A percentile compares a stretch with the other conserved stretches of the same genome.
Conservation (phyloP, 1,140 invertebrate genomes). For the Atopsyche davidsoni region DNA sequence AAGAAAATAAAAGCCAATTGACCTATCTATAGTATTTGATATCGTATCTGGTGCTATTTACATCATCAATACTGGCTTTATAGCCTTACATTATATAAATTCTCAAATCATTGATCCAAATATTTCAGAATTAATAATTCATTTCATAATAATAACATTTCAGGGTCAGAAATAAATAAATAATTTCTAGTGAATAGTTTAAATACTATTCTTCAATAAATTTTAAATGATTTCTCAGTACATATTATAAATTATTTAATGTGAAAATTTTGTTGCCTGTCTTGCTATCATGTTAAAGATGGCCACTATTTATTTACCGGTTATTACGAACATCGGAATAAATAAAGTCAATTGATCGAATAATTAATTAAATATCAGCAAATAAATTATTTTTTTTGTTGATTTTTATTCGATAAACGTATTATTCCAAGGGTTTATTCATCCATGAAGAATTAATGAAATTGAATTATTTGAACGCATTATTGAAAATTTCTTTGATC, state of each 20-base stretch:
- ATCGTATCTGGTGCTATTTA: no score
- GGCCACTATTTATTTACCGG: no score
- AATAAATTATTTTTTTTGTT: not conserved
- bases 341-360: no score
- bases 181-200: not conserved
- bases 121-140: conserved; percentile 8
- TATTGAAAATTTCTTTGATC: not conserved
- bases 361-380: not conserved
- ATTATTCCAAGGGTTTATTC: not conserved
- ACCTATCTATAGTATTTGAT: no score
- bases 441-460: not conserved
- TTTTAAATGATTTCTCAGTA: conserved; percentile 6
- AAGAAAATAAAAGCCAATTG: no score
- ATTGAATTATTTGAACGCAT: not conserved
- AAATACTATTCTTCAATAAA: conserved; percentile 9
- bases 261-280: no score
- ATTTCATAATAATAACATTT: no score
- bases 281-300: no score
- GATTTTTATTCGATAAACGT: not conserved
- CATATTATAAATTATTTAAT: conserved; percentile 1
- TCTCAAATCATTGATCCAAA: conserved; percentile 5
- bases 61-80: no score
- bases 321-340: no score
- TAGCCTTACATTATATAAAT: no score
- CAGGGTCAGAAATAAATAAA: not conserved